These are phyloP conservation scores for Orthosia incerta DNA, from an alignment of 2,888 invertebrate species.

Conservation along the genomic window DNA sequence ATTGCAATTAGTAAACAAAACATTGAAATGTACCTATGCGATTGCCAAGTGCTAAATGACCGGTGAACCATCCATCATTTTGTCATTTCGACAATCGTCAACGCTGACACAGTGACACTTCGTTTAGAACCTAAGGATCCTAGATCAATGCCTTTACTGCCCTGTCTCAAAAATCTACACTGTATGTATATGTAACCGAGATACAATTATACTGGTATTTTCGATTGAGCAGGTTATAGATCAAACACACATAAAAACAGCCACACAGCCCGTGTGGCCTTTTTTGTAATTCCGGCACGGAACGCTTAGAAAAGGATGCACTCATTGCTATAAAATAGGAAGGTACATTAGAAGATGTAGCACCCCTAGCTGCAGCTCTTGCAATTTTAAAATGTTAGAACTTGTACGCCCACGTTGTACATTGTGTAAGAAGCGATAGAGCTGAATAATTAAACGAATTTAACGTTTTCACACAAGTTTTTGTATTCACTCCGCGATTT, in stretches of 20 bases:
- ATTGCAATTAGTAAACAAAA: too few relatives aligned
- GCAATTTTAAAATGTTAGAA: constrained; percentile 18
- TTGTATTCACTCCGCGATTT: too few relatives aligned
- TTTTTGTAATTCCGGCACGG: neutral
- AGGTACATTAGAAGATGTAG: neutral
- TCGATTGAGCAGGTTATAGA: neutral
- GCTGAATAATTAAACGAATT: constrained; percentile 29
- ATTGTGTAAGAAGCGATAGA: constrained; percentile 5
- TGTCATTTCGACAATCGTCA: too few relatives aligned
- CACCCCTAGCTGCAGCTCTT: neutral
- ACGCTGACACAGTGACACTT: too few relatives aligned
- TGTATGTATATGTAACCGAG: neutral
- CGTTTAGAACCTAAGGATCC: too few relatives aligned
- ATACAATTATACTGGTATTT: neutral
- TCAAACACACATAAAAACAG: neutral
- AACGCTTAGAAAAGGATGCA: neutral
- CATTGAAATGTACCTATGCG: too few relatives aligned
- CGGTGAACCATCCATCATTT: too few relatives aligned
- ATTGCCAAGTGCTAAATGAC: too few relatives aligned
- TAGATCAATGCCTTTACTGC: too few relatives aligned
- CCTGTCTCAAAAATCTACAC: too few relatives aligned
- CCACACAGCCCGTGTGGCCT: neutral
- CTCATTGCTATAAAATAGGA: neutral
- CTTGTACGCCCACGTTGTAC: neutral
- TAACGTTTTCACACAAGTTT: neutral